A percentile compares a stretch with the other conserved stretches of the same genome.
Evolutionary conservation across 2,797 vertebrate genomes (phyloP).

Genomic region (Pagetopsis macropterus): DNA sequence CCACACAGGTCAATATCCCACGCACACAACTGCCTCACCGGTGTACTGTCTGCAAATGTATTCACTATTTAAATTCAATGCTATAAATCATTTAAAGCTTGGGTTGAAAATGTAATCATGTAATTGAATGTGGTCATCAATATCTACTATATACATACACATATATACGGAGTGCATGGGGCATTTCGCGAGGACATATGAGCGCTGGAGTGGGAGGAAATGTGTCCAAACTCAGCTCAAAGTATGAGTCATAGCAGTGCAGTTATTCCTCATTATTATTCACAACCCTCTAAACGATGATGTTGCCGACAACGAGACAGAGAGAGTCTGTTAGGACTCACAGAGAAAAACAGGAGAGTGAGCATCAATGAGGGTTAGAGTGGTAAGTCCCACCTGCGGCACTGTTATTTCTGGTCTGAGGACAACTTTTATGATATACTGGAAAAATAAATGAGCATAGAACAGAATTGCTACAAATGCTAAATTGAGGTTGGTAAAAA

Average conservation of each 20-base stretch:
- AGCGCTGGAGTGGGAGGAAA: slow-evolving; percentile 68
- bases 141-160: slow-evolving; percentile 72
- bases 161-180: slow-evolving; percentile 44
- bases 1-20: slow-evolving; percentile 78
- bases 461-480: not conserved
- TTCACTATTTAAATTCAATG: slow-evolving; percentile 78
- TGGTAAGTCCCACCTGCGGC: slow-evolving; percentile 41
- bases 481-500: not conserved
- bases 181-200: slow-evolving; percentile 65
- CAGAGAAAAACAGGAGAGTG: slow-evolving; percentile 43
- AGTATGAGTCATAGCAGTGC: slow-evolving; percentile 76
- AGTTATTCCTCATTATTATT: slow-evolving; percentile 79
- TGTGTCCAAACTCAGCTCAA: slow-evolving; percentile 69
- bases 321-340: slow-evolving; percentile 66
- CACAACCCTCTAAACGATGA: slow-evolving; percentile 72
- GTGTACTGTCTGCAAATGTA: slow-evolving; percentile 71
- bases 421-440: slow-evolving; percentile 19
- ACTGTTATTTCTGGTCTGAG: slow-evolving; percentile 28
- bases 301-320: slow-evolving; percentile 62
- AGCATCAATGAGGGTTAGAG: slow-evolving; percentile 46
- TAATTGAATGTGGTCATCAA: slow-evolving; percentile 86
- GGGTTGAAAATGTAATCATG: slow-evolving; percentile 83
- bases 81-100: slow-evolving; percentile 81
- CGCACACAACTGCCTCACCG: slow-evolving; percentile 42
- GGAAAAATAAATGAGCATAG: slow-evolving; percentile 17